Evolutionary conservation across 2,888 invertebrate species (phyloP), one percentile per base, ranked within the genome.

Genomic region (Thecophora atra): DNA sequence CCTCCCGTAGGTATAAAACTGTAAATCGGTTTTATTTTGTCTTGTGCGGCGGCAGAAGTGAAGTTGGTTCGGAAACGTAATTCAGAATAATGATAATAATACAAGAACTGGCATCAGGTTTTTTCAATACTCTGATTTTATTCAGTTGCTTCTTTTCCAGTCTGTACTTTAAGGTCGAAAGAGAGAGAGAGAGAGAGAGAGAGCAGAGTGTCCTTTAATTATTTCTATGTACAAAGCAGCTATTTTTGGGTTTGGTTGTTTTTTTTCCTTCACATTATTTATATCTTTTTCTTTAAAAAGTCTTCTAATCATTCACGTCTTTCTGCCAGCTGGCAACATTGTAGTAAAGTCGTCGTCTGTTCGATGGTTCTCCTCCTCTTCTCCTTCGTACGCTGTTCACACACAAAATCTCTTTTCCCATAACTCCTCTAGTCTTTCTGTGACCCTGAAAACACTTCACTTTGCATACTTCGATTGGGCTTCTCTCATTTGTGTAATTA

Each of bases 371-470:
- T 8, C 21, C 3, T 54, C 21, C 21, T 37, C 11, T 37, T 37
- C 11, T 37, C 37, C 11, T 37, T 13, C 54, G n/a, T 54, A n/a
- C 54, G 54, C 54, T n/a, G 11, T 11, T 13, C 19, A 51, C 17
- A 3, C 17, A 8, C 13, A 47, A 47, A 15, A 15, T 15, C 28
- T 3, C 28, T 28, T 28, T 58, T 58, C 28, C 47, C 28, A 19
- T 56, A 56, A 17, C 54, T 58, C 21, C 7, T 44, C 26, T 60
- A 17, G 17, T 28, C 60, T 67, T 52, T 60, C 51, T 47, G 37
- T 60, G 69, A 60, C 69, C 60, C 69, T 69, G 60, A 62, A 47
- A 47, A 58, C 37, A 47, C 47, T 58, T 44, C 42, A 62, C 47
- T 69, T 69, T 69, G 51, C 69, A 62, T 69, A 69, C 60, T 44